Percentiles rank a stretch among this genome's conserved stretches.
Evolutionary conservation across 2,113 vertebrate genomes (phyloP).

Genomic region (Marmota monax): DNA sequence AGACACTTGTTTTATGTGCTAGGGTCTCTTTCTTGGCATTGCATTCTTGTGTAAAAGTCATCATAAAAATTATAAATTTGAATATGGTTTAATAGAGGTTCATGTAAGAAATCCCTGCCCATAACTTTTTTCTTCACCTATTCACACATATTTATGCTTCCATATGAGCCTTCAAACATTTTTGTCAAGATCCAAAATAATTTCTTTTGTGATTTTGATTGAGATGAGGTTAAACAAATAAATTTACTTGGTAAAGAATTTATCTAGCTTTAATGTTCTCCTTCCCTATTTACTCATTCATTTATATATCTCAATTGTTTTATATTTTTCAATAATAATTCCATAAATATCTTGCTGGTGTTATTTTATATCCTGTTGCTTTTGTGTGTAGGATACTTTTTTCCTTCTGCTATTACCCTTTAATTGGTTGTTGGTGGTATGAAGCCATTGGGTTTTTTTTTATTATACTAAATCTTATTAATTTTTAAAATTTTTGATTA

Average conservation of each 20-base stretch:
- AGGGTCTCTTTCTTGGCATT: background rate
- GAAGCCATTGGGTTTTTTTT: background rate
- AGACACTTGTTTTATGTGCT: background rate
- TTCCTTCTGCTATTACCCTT: background rate
- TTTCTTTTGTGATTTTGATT: background rate
- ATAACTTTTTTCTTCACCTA: background rate
- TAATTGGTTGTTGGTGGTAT: background rate
- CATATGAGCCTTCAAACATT: conserved; percentile 1
- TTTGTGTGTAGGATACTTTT: background rate
- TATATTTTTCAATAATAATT: background rate
- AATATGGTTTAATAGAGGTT: background rate
- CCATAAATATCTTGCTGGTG: background rate
- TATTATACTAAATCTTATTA: background rate
- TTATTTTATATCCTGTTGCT: background rate
- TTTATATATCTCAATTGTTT: background rate
- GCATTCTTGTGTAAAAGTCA: background rate
- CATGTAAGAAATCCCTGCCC: background rate
- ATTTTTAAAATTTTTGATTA: background rate
- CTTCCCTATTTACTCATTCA: background rate
- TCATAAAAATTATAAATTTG: background rate
- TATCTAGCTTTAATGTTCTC: background rate
- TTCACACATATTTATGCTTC: background rate
- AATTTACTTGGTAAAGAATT: background rate
- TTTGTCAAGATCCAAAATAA: background rate
- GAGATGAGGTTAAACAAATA: background rate